Evolutionary conservation across 2,113 vertebrate species (phyloP), one percentile per base, ranked within the genome.

Genomic region (Bombycilla garrulus): DNA sequence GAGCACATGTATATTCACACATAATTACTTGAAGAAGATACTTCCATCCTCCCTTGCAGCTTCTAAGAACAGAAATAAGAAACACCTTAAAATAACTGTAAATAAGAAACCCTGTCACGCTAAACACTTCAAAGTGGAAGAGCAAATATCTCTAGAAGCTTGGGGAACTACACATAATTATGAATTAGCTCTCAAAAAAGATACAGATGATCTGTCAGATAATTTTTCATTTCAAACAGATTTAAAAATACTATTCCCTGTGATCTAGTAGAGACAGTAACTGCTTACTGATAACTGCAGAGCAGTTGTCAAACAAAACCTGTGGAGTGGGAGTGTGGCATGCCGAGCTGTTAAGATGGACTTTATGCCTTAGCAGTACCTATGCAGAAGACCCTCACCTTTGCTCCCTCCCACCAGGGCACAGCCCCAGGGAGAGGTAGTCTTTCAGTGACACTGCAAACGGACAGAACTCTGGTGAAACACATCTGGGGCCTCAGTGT

Each of bases 61-160:
- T 92, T 91, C 60, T 79, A 88, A 84, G 69, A 86, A 71, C 81
- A 95, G 40, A 91, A 88, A 62, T 38, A 89, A 93, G 80, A 74
- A 96, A 93, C 81, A 86, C 61, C 53, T 93, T 94, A 88, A 93
- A 95, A 91, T 88, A 89, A 93, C 69, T 95, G 91, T 94, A 93
- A 97, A 96, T 89, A 93, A 91, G 81, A 94, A 95, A 89, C n/a
- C 40, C 36, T 0, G 21, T 93, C 91, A 94, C 1, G 14, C 77
- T 94, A 35, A 92, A 89, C 48, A 91, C 86, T 91, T 96, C 86
- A 89, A 95, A 96, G 84, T 71, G 10, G 35, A 94, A 94, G 28
- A 72, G 89, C 65, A 93, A 78, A 57, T 92, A 92, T 53, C 76
- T 91, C 56, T 71, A 79, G 50, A 77, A 93, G 84, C 92, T 95